Conservation (phyloP, 2,113 vertebrate species). For the Zapornia atra region DNA sequence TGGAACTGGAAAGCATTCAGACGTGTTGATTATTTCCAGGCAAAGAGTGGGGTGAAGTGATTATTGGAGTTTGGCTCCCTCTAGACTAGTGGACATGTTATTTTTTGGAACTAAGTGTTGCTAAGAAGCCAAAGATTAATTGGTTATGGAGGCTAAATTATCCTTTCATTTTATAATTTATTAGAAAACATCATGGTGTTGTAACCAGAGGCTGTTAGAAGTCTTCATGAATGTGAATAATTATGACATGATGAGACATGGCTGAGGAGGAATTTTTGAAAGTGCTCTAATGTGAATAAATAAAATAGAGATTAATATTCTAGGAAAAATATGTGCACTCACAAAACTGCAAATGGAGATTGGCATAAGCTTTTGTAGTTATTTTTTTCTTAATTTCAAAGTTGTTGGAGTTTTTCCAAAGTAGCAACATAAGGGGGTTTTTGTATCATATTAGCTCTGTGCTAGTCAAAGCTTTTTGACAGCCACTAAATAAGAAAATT, state of each 20-base stretch:
- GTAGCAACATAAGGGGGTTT: background rate
- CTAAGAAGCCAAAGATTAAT: background rate
- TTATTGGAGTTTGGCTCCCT: background rate
- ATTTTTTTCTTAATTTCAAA: background rate
- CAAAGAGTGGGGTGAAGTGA: background rate
- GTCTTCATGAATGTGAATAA: background rate
- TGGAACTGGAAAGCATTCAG: background rate
- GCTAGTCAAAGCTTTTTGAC: background rate
- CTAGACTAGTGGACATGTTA: background rate
- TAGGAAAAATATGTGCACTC: background rate
- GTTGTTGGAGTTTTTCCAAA: background rate
- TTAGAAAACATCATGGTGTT: background rate
- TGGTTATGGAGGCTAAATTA: background rate
- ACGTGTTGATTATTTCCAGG: background rate
- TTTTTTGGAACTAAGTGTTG: background rate
- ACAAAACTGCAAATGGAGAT: background rate
- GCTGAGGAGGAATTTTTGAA: constrained; percentile 26
- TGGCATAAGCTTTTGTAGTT: background rate
- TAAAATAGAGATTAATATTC: constrained; percentile 20
- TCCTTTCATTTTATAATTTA: constrained; percentile 31
- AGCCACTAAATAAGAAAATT: background rate
- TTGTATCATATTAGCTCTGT: background rate
- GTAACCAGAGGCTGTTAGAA: constrained; percentile 25
- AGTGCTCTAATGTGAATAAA: background rate
- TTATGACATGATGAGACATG: constrained; percentile 31